A percentile compares a stretch with the other conserved stretches of the same genome.
Conservation (phyloP, 2,113 vertebrate genomes). For the Tursiops truncatus region DNA sequence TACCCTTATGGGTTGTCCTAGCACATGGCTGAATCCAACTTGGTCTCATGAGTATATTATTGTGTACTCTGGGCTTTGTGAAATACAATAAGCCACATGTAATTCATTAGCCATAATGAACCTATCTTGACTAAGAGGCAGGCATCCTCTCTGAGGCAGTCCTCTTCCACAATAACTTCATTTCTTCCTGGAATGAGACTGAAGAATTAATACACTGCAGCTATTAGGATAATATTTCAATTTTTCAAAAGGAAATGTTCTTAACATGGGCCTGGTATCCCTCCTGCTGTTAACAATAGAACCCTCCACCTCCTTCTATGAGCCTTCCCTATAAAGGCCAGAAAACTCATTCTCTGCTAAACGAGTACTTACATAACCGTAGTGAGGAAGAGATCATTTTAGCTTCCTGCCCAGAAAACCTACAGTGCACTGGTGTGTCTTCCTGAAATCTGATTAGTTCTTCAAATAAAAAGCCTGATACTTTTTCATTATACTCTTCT, state of each 20-base stretch:
- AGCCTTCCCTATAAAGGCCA: background rate
- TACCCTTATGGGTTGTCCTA: background rate
- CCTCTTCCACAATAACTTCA: slow-evolving; percentile 22
- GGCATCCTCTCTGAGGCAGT: background rate
- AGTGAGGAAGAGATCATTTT: background rate
- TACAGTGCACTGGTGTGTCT: background rate
- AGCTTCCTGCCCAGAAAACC: background rate
- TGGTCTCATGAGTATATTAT: background rate
- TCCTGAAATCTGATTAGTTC: slow-evolving; percentile 54
- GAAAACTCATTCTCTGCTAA: slow-evolving; percentile 38
- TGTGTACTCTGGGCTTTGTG: background rate
- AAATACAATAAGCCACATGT: background rate
- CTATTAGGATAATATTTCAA: slow-evolving; percentile 51
- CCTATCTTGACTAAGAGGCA: background rate
- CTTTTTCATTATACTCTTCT: slow-evolving; percentile 8
- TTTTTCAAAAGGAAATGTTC: slow-evolving; percentile 47
- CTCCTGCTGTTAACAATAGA: slow-evolving; percentile 36
- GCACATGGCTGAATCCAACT: background rate
- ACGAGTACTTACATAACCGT: background rate
- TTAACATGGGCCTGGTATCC: background rate
- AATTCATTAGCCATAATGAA: slow-evolving; percentile 31
- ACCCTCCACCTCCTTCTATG: background rate
- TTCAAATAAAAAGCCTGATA: slow-evolving; percentile 49
- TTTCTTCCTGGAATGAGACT: slow-evolving; percentile 42
- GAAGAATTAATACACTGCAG: background rate